Evolutionary conservation across 2,113 vertebrate species (phyloP), one percentile per base, ranked within the genome.

Genomic region (Sciurus niger): DNA sequence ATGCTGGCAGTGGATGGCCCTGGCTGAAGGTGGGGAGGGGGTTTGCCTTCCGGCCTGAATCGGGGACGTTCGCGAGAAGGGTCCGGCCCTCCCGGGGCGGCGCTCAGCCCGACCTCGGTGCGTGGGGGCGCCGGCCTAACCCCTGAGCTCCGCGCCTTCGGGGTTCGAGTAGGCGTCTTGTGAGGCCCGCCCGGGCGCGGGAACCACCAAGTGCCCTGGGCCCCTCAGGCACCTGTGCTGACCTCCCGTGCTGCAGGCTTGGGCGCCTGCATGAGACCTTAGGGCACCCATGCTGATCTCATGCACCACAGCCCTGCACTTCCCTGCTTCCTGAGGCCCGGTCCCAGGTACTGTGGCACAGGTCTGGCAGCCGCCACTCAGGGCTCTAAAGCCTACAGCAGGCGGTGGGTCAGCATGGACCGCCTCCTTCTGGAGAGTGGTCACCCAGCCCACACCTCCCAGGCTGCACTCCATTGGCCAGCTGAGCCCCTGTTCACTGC

Each of bases 1-100:
- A 24, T 51, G 12, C 40, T 25, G 11, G 24, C 43, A 0, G 22
- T 1, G 32, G 6, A 1, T 6, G 2, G 34, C 3, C 18, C 6
- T 55, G 10, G 51, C 5, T 2, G 1, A 14, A 8, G 6, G 24
- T 73, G 34, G 24, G 13, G 5, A 16, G 1, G 1, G 4, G 25
- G 25, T 70, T 4, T 65, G 4, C 32, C 25, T 40, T 65, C 37
- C 63, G 10, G 28, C 65, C 11, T 1, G 5, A 34, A 7, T 34
- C 16, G 18, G 28, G 20, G 8, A 46, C 20, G 65, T 46, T 22
- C 6, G 13, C 5, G 14, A 83, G 32, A 67, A 9, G 43, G 34
- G n/a, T 53, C 37, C 8, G 24, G 5, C 9, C 46, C 46, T 8
- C 46, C 46, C 46, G 46, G 7, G 46, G 46, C 46, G 6, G 46